A percentile compares a stretch with the other conserved stretches of the same genome.
Conservation (phyloP, 1,140 invertebrate genomes). For the Pseudomyrmex cubaensis region DNA sequence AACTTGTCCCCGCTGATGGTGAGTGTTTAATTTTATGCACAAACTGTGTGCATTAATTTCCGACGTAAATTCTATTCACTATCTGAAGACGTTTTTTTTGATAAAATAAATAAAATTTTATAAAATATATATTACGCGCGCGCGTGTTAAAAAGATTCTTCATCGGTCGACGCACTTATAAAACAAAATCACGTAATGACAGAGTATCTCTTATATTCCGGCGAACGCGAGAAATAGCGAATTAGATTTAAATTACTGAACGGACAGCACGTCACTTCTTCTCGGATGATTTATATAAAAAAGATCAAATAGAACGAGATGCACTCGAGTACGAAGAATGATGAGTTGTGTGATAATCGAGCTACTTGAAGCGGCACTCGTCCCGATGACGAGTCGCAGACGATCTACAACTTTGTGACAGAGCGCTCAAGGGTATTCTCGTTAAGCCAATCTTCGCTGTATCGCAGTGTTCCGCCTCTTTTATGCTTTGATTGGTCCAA, state of each 20-base stretch:
- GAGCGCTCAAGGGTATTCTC: slow-evolving; percentile 73
- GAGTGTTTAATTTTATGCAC: slow-evolving; percentile 29
- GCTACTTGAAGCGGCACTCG: slow-evolving; percentile 33
- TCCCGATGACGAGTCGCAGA: slow-evolving; percentile 54
- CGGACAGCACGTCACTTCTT: not conserved
- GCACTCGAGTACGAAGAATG: slow-evolving; percentile 29
- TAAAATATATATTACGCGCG: no score
- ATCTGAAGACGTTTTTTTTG: not conserved
- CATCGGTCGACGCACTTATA: no score
- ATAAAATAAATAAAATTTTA: no score
- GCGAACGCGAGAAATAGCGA: not conserved
- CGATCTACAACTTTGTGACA: slow-evolving; percentile 6
- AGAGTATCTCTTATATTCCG: not conserved
- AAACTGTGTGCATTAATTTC: no score
- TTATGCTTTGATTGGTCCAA: slow-evolving; percentile 63
- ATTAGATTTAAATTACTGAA: slow-evolving; percentile 6
- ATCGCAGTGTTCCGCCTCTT: slow-evolving; percentile 38
- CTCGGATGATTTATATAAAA: not conserved
- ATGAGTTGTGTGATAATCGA: slow-evolving; percentile 20
- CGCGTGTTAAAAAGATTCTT: no score
- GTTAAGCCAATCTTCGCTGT: slow-evolving; percentile 74
- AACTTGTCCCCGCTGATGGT: slow-evolving; percentile 72
- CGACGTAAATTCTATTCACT: not conserved
- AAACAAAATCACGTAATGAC: no score
- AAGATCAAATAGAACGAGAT: slow-evolving; percentile 34